Conservation (phyloP, 2,888 invertebrate species). For the Harmothoe impar region DNA sequence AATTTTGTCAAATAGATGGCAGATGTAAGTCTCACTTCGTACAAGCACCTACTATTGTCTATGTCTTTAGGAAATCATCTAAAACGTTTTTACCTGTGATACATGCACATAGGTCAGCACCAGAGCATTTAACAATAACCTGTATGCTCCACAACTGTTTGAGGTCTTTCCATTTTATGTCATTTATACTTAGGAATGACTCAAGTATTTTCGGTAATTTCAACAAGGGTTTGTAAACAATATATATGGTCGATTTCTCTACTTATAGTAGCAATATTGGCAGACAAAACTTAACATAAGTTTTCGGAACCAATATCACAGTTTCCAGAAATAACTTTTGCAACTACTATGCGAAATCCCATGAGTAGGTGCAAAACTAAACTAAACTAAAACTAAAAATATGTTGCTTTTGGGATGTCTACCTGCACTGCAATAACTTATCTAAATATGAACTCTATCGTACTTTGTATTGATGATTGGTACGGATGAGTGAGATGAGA, state of each 20-base stretch:
- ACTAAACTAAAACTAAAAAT: background rate
- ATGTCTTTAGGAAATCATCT: no score
- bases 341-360: background rate
- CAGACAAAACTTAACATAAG: background rate
- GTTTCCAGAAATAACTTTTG: background rate
- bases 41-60: no score
- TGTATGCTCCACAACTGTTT: background rate
- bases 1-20: no score
- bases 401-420: no score
- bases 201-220: background rate
- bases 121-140: background rate
- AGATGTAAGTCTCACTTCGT: no score
- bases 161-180: slow-evolving; percentile 16
- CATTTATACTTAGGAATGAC: slow-evolving; percentile 15
- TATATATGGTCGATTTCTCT: background rate
- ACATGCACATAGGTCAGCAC: no score
- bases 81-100: no score
- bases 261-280: background rate
- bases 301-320: background rate
- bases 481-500: no score
- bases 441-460: no score
- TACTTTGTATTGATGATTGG: no score
- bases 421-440: no score
- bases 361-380: background rate
- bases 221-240: background rate